A percentile compares a stretch with the other conserved stretches of the same genome.
These are phyloP conservation scores for Galbula dea DNA, from an alignment of 2,113 vertebrate genomes.

Conservation along the genomic window DNA sequence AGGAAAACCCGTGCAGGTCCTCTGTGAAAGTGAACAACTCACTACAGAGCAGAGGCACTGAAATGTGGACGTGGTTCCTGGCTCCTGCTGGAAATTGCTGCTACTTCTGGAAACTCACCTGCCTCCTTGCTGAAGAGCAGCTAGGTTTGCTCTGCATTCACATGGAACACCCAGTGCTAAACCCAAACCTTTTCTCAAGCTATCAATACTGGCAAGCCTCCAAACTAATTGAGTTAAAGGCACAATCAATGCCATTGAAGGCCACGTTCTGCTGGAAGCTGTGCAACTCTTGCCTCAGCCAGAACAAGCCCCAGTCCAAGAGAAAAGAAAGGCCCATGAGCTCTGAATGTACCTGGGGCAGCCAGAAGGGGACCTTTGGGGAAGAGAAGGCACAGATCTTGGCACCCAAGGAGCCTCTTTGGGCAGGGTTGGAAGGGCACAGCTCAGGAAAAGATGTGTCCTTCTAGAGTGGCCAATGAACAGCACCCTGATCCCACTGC, in stretches of 20 bases:
- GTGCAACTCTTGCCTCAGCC: neutral
- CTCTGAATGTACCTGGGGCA: neutral
- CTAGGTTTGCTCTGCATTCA: neutral
- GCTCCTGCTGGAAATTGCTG: neutral
- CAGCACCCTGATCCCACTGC: neutral
- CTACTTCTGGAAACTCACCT: neutral
- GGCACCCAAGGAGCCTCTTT: neutral
- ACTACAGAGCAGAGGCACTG: neutral
- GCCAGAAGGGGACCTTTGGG: neutral
- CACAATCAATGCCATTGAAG: neutral
- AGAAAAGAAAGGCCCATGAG: neutral
- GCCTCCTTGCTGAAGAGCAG: neutral
- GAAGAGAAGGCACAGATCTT: neutral
- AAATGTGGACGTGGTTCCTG: neutral
- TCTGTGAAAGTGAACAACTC: neutral
- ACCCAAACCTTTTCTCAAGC: neutral
- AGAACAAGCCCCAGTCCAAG: neutral
- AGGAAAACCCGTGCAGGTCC: neutral
- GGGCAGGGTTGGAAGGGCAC: neutral
- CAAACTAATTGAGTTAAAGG: slow-evolving; percentile 26
- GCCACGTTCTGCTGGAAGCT: neutral
- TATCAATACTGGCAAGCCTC: neutral
- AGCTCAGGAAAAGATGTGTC: neutral
- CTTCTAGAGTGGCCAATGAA: neutral
- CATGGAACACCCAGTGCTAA: neutral